Conservation (phyloP, 2,797 vertebrate genomes). For the Margarornis squamiger region DNA sequence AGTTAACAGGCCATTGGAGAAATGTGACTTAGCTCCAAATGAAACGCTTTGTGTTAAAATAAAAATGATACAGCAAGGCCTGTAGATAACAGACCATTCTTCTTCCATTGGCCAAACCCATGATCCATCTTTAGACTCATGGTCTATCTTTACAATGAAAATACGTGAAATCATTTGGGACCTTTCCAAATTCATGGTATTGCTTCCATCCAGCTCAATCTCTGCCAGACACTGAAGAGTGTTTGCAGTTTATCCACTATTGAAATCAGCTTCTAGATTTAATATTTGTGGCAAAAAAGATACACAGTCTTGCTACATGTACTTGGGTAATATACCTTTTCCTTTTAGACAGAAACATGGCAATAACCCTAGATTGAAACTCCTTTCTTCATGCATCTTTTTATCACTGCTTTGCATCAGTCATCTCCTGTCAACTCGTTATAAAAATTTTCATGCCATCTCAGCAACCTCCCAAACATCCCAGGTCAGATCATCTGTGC, state of each 20-base stretch:
- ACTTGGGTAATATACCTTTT: not conserved
- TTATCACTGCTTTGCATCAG: slow-evolving; percentile 18
- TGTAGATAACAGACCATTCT: not conserved
- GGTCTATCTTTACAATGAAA: slow-evolving; percentile 34
- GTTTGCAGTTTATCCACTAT: not conserved
- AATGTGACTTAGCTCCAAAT: slow-evolving; percentile 10
- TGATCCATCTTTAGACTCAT: not conserved
- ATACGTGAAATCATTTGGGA: not conserved
- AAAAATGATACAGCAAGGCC: slow-evolving; percentile 25
- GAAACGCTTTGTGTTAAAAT: slow-evolving; percentile 26
- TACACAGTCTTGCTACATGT: not conserved
- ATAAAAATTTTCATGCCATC: not conserved
- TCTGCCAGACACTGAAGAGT: not conserved
- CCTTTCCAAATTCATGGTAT: not conserved
- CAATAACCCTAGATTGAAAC: not conserved
- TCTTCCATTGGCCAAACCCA: slow-evolving; percentile 20
- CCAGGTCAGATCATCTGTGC: not conserved
- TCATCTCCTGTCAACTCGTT: not conserved
- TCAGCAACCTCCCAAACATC: not conserved
- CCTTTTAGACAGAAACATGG: not conserved
- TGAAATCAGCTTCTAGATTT: slow-evolving; percentile 33
- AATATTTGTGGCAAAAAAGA: slow-evolving; percentile 37
- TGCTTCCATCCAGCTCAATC: slow-evolving; percentile 1
- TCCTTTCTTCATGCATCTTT: not conserved
- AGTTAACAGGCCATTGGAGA: not conserved